Conservation (phyloP, 1,140 invertebrate genomes). For the Listronotus oregonensis region DNA sequence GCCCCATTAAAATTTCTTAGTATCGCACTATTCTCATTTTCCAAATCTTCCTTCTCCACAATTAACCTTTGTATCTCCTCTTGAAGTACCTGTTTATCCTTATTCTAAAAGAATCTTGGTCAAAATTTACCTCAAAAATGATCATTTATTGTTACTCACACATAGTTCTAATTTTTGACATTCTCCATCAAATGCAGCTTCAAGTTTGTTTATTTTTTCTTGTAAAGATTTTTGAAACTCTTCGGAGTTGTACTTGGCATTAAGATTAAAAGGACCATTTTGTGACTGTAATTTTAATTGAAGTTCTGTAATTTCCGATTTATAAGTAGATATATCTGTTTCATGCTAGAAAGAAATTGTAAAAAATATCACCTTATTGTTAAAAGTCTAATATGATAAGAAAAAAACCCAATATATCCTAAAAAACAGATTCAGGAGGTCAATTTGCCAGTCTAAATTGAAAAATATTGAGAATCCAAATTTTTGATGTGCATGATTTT, state of each 20-base stretch:
- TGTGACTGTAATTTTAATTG: slow-evolving; percentile 42
- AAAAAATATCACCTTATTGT: not conserved
- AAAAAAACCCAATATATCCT: not conserved
- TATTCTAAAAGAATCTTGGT: slow-evolving; percentile 36
- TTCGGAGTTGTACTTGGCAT: slow-evolving; percentile 40
- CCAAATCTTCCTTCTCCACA: slow-evolving; percentile 31
- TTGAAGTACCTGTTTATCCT: slow-evolving; percentile 40
- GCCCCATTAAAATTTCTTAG: slow-evolving; percentile 42
- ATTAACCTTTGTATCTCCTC: slow-evolving; percentile 42
- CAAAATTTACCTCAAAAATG: slow-evolving; percentile 6
- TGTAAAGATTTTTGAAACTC: slow-evolving; percentile 43
- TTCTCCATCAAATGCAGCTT: slow-evolving; percentile 40
- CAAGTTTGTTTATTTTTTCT: slow-evolving; percentile 42
- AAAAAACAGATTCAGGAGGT: not conserved
- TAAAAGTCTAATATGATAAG: not conserved
- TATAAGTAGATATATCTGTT: slow-evolving; percentile 39
- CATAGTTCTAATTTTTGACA: slow-evolving; percentile 37
- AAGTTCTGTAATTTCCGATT: slow-evolving; percentile 41
- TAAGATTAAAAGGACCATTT: slow-evolving; percentile 41
- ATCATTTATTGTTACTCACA: slow-evolving; percentile 24
- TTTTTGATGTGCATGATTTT: no score
- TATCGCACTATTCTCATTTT: slow-evolving; percentile 29
- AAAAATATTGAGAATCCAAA: no score
- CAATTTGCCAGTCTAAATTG: no score
- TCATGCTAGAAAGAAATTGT: slow-evolving; percentile 32